Conservation (phyloP, 2,888 invertebrate species). For the Polydrusus cervinus region DNA sequence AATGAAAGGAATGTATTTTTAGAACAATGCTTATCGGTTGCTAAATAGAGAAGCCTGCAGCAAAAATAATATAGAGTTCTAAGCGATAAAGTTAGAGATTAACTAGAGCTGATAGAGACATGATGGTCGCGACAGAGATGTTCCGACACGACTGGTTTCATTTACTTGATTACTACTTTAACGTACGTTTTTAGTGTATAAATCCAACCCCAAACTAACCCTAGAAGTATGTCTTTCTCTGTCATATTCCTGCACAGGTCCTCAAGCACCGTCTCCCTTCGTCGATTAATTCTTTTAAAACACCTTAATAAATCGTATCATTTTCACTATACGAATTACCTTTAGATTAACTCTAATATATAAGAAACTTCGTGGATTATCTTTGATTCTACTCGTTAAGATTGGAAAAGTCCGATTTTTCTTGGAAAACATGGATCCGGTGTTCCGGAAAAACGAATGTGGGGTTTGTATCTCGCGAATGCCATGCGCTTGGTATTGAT, state of each 20-base stretch:
- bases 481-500: constrained; percentile 37
- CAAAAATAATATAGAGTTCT: not conserved
- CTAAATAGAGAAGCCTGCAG: not conserved
- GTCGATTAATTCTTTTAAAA: not conserved
- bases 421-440: not conserved
- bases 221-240: not conserved
- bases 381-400: not conserved
- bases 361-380: not conserved
- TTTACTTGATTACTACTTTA: constrained; percentile 26
- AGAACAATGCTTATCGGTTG: not conserved
- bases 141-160: constrained; percentile 43
- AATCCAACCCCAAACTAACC: no score
- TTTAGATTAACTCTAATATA: not conserved
- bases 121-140: constrained; percentile 36
- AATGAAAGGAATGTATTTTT: constrained; percentile 1
- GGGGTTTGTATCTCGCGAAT: constrained; percentile 3
- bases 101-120: constrained; percentile 42
- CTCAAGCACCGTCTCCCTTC: not conserved
- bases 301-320: not conserved
- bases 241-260: not conserved
- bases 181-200: not conserved
- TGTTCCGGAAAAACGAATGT: constrained; percentile 11
- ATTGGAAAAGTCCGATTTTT: not conserved
- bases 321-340: not conserved
- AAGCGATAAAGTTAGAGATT: constrained; percentile 30